Base-by-base conservation (phyloP, 2,888 invertebrate species). In the Noctuana brunneofusca region DNA sequence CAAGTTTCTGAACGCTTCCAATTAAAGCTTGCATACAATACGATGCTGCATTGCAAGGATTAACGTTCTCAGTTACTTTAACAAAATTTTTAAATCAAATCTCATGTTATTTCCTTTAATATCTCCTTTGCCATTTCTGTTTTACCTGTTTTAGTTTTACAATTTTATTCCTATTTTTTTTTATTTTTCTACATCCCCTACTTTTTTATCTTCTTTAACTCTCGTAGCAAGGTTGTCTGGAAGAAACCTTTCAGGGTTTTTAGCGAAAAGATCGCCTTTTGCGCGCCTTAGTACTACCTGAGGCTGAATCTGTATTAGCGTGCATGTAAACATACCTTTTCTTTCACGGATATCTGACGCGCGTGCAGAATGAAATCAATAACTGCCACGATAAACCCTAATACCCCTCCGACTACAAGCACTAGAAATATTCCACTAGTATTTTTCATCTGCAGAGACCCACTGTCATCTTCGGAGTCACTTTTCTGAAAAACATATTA, bases 351-450 rank as follows among this genome's bases (percentile, higher is more conserved):
- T 53, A 96, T 94, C 75, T 96, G 93, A 69, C 95, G 93, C 1
- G 97, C 94, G 80, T 97, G 96, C 94, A 97, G 95, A 16, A 97
- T 85, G 78, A 98, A 97, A 81, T 99, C 98, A 18, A 95, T 89
- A 9, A 97, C 82, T 4, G 97, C 96, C 16, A 98, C 93, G 1
- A 95, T 66, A 43, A 96, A 88, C 0, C 97, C 96, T 18, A 95
- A 80, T 1, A 92, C 75, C 52, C 96, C 94, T 0, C 98, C 98
- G 8, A 93, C 86, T 0, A 95, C 94, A 6, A 98, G 91, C 3
- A 98, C 97, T 24, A 98, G 93, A 81, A 98, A 98, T 50, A 98
- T 97, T 69, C 98, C 98, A 69, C 97, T 97, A 0, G 98, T 97
- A 83, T 98, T 97, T 69, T 95, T 94, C 86, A 98, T 93, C 64